Conservation (phyloP, 2,797 vertebrate genomes). For the Rhinogobio ventralis region DNA sequence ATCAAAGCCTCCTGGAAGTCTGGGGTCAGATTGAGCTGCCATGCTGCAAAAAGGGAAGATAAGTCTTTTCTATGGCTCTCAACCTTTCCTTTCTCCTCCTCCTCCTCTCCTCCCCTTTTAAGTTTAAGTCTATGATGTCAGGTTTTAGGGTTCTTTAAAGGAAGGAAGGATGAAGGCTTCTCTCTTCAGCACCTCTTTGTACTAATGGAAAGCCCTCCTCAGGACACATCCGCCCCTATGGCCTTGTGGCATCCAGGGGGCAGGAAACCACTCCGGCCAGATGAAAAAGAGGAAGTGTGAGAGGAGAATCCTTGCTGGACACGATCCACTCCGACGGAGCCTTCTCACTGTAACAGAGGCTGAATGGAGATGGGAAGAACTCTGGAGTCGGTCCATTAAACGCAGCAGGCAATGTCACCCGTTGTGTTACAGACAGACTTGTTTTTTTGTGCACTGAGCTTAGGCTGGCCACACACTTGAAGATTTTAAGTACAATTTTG, state of each 20-base stretch:
- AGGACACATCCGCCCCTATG: constrained; percentile 72
- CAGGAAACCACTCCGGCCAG: constrained; percentile 55
- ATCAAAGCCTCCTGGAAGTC: constrained; percentile 55
- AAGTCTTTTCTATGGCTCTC: constrained; percentile 58
- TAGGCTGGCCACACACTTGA: neutral
- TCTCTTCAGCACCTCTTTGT: constrained; percentile 51
- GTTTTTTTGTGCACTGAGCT: neutral
- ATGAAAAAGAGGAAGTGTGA: constrained; percentile 73
- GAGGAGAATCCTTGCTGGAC: constrained; percentile 77
- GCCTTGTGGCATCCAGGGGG: constrained; percentile 69
- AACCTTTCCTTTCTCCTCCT: constrained; percentile 64
- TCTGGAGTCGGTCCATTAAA: constrained; percentile 24
- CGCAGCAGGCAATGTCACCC: neutral
- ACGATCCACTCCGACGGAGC: constrained; percentile 71
- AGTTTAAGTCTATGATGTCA: constrained; percentile 58
- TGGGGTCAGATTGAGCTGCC: neutral
- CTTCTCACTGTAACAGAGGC: constrained; percentile 68
- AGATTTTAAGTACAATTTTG: too few species aligned
- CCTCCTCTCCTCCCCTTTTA: constrained; percentile 22
- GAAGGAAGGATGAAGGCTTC: constrained; percentile 56
- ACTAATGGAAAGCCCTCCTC: constrained; percentile 54
- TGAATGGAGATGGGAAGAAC: constrained; percentile 72
- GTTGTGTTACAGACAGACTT: constrained; percentile 21
- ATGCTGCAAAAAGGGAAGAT: constrained; percentile 33
- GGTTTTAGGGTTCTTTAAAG: constrained; percentile 41